These are phyloP conservation scores for Syritta pipiens DNA, from an alignment of 2,888 invertebrate species.

Conservation along the genomic window DNA sequence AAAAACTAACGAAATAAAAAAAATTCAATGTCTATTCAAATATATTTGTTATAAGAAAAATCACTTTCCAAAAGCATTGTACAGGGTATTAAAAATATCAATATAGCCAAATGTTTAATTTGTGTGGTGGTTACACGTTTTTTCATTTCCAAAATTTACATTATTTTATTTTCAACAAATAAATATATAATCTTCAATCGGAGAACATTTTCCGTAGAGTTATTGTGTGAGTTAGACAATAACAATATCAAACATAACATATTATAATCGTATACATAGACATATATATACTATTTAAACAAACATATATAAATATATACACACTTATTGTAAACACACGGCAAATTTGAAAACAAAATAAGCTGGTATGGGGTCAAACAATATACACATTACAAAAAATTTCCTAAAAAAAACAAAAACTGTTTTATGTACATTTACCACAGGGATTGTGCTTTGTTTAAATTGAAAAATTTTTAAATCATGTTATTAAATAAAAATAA, in stretches of 20 bases:
- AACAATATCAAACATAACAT: slow-evolving; percentile 70
- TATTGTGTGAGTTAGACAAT: slow-evolving; percentile 80
- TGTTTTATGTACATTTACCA: slow-evolving; percentile 49
- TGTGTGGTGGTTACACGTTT: slow-evolving; percentile 23
- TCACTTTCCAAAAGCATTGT: slow-evolving; percentile 50
- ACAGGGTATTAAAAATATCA: slow-evolving; percentile 49
- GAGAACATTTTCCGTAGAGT: slow-evolving; percentile 71
- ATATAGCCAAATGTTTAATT: slow-evolving; percentile 29
- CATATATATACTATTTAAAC: slow-evolving; percentile 30
- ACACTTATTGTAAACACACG: slow-evolving; percentile 17
- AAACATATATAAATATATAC: slow-evolving; percentile 11
- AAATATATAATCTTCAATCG: slow-evolving; percentile 34
- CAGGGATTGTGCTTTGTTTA: slow-evolving; percentile 44
- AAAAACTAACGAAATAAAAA: slow-evolving; percentile 6
- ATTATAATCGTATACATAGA: slow-evolving; percentile 11
- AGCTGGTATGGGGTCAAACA: slow-evolving; percentile 80
- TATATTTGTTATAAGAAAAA: not conserved
- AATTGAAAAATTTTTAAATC: not conserved
- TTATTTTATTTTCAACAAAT: not conserved
- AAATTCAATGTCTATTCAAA: not conserved
- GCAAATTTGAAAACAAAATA: slow-evolving; percentile 70
- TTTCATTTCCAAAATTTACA: not conserved
- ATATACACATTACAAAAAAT: slow-evolving; percentile 28
- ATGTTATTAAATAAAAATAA: not conserved
- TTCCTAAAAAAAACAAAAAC: slow-evolving; percentile 32